phyloP scores from a whole-genome alignment of 2,113 vertebrate genomes.

The Siniperca knerii region DNA sequence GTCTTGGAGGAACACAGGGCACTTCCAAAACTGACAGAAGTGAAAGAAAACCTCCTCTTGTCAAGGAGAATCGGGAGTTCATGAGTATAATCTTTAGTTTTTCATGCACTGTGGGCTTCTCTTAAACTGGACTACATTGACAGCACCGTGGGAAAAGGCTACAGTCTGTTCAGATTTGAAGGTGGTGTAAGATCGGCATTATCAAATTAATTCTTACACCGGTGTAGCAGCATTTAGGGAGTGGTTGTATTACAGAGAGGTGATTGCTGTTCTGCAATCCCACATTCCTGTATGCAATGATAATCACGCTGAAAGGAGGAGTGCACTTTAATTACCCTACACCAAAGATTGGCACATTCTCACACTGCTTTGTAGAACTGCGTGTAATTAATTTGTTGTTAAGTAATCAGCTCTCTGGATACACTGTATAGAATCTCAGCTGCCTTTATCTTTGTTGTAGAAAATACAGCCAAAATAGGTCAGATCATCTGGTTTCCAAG shows the following conservation, averaged over 20 bases:
- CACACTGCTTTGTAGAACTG: constrained; percentile 15
- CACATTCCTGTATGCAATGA: constrained; percentile 63
- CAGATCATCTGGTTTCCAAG: constrained; percentile 6
- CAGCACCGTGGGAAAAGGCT: constrained; percentile 28
- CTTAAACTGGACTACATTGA: background rate
- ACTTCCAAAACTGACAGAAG: constrained; percentile 30
- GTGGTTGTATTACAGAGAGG: constrained; percentile 58
- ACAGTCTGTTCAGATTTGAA: constrained; percentile 19
- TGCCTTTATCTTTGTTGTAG: background rate
- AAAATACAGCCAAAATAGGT: constrained; percentile 9
- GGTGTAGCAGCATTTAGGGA: constrained; percentile 43
- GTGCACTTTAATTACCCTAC: constrained; percentile 39
- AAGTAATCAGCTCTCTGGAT: background rate
- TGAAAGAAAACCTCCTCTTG: constrained; percentile 22
- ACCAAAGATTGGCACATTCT: constrained; percentile 42
- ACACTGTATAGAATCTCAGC: background rate
- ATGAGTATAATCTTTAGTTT: constrained; percentile 24
- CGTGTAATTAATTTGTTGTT: constrained; percentile 23
- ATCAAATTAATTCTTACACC: constrained; percentile 39
- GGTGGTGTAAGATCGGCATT: constrained; percentile 33
- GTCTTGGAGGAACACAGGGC: constrained; percentile 45
- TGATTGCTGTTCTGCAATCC: constrained; percentile 36
- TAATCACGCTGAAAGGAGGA: constrained; percentile 51
- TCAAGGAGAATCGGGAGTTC: constrained; percentile 10
- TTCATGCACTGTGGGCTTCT: constrained; percentile 13